Evolutionary conservation across 2,113 vertebrate genomes (phyloP), one percentile per base, ranked within the genome.

Genomic region (Pholis gunnellus): DNA sequence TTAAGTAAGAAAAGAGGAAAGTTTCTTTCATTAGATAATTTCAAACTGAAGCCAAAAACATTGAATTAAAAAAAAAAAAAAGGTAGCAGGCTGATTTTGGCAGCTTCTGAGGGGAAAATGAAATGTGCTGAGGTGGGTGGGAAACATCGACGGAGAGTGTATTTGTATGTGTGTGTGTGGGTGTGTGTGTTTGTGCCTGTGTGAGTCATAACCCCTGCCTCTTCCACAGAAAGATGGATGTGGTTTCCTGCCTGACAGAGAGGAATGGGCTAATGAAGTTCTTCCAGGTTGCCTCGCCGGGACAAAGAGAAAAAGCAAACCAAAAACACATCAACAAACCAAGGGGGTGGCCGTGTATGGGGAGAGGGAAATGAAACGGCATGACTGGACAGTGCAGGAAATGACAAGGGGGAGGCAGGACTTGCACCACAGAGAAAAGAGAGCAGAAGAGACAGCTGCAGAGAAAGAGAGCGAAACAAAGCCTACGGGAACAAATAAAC

Each of bases 211-310:
- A 92, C 85, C 86, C 72, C 63, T 61, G 73, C 88, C 88, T 86
- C 81, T 66, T 79, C 44, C 79, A 84, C 75, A 84, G 46, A 76
- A 86, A 90, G 91, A 93, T 91, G 88, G 87, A 93, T 93, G 92
- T 87, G 84, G 89, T 89, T 92, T 91, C 81, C 87, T 79, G 85
- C 59, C 79, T 87, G 88, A 91, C 90, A 83, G 67, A 92, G 82
- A 92, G 80, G 87, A 93, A 92, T 88, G 79, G 70, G 60, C 75
- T 78, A 86, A 91, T 90, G 84, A 92, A 91, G 86, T 92, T 92
- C 83, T 84, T 84, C 82, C 88, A 84, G 87, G 89, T 91, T 87
- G 52, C 87, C 76, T 74, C 34, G 4, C 70, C 70, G 73, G 86
- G 78, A 86, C 61, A 81, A 87, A 88, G 87, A 63, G 50, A 60